A percentile compares a stretch with the other conserved stretches of the same genome.
These are phyloP conservation scores for Lampropteryx suffumata DNA, from an alignment of 2,888 invertebrate genomes.

Conservation along the genomic window DNA sequence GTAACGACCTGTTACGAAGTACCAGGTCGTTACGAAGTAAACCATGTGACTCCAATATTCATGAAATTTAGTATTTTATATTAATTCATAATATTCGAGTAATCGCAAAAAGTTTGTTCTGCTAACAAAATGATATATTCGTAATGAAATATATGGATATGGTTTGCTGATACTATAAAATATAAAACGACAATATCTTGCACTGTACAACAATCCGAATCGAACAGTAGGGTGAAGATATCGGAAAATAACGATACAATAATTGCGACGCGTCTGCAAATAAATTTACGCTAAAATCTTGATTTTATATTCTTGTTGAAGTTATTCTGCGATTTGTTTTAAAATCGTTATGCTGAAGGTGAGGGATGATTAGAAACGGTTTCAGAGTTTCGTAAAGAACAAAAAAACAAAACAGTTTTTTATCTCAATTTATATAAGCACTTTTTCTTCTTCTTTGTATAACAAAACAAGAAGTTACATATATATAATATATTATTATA, in stretches of 20 bases:
- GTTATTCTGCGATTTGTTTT: constrained; percentile 5
- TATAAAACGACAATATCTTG: neutral
- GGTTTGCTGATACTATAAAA: neutral
- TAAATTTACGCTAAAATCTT: constrained; percentile 6
- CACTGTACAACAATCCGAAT: constrained; percentile 7
- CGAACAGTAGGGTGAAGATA: constrained; percentile 12
- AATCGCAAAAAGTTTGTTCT: too few species aligned
- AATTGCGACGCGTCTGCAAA: constrained; percentile 17
- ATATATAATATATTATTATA: too few species aligned
- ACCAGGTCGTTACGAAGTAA: too few species aligned
- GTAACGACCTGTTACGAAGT: too few species aligned
- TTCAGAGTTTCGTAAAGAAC: neutral
- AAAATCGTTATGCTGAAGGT: constrained; percentile 1
- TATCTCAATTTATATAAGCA: too few species aligned
- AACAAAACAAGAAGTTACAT: too few species aligned
- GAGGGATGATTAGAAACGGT: neutral
- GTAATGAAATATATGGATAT: neutral
- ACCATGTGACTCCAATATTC: too few species aligned
- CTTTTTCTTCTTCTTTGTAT: too few species aligned
- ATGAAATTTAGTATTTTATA: too few species aligned
- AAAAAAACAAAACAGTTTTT: neutral
- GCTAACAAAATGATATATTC: too few species aligned
- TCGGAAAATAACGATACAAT: constrained; percentile 20
- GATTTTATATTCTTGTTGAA: neutral
- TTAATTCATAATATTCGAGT: too few species aligned